Percentiles rank a stretch among this genome's conserved stretches.
Conservation (phyloP, 2,113 vertebrate genomes). For the Azemiops feae region DNA sequence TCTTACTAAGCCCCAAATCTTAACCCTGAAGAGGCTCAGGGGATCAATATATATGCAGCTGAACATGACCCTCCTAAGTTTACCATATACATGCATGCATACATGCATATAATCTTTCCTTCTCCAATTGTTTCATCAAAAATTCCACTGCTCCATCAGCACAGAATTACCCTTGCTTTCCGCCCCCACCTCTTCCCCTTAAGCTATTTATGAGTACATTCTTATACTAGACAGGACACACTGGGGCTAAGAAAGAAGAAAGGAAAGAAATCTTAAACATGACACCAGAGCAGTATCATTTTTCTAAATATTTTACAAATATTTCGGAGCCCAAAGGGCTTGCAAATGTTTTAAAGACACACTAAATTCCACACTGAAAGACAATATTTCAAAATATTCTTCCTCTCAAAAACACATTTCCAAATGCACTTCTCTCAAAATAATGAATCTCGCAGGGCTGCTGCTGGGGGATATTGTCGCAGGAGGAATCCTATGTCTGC, state of each 20-base stretch:
- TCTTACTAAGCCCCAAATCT: background rate
- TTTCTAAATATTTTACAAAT: constrained; percentile 24
- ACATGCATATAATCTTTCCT: background rate
- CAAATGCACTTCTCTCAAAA: background rate
- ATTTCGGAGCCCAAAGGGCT: constrained; percentile 44
- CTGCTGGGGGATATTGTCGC: background rate
- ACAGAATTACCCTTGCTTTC: constrained; percentile 43
- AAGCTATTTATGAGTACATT: constrained; percentile 61
- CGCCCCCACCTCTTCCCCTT: constrained; percentile 20
- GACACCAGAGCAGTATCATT: constrained; percentile 52
- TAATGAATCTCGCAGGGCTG: too few relatives aligned
- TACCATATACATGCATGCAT: background rate
- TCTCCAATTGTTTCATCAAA: constrained; percentile 13
- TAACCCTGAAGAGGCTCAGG: background rate
- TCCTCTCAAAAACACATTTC: background rate
- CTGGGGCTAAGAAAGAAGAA: constrained; percentile 16
- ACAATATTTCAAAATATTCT: background rate
- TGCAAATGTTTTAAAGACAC: background rate
- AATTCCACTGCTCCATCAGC: background rate
- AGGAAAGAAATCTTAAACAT: constrained; percentile 44
- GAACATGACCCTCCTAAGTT: background rate
- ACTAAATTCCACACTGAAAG: background rate
- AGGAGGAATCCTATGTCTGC: background rate
- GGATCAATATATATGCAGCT: background rate
- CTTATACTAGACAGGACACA: constrained; percentile 4